Percentiles rank a stretch among this genome's conserved stretches.
These are phyloP conservation scores for Melanotaenia pygmaea DNA, from an alignment of 2,797 vertebrate genomes.

Conservation along the genomic window DNA sequence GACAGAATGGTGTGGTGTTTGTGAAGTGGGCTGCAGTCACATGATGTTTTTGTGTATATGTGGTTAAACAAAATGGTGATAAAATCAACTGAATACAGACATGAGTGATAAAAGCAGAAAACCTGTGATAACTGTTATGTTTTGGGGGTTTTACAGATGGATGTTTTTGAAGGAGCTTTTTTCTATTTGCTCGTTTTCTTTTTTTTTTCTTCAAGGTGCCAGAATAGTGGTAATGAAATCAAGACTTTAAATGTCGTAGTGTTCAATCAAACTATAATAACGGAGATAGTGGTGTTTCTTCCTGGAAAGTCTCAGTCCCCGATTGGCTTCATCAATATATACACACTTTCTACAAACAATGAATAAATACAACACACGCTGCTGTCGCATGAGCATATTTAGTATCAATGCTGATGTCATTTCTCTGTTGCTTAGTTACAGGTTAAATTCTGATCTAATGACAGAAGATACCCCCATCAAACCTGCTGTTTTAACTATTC, in stretches of 20 bases:
- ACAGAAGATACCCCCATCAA: not conserved
- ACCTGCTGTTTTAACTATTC: not conserved
- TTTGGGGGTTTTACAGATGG: not conserved
- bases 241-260: slow-evolving; percentile 5
- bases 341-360: slow-evolving; percentile 79
- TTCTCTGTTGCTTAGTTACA: not conserved
- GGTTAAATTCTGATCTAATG: not conserved
- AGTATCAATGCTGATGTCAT: not conserved
- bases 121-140: not conserved
- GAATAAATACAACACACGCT: slow-evolving; percentile 79
- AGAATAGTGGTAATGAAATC: slow-evolving; percentile 47
- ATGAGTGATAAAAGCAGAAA: slow-evolving; percentile 10
- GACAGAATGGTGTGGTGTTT: slow-evolving; percentile 23
- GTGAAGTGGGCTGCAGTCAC: slow-evolving; percentile 51
- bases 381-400: slow-evolving; percentile 62
- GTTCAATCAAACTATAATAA: slow-evolving; percentile 37
- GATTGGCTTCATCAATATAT: slow-evolving; percentile 77
- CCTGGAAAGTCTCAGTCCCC: slow-evolving; percentile 59
- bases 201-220: not conserved
- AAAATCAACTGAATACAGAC: slow-evolving; percentile 17
- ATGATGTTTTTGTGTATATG: slow-evolving; percentile 22
- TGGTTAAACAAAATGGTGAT: slow-evolving; percentile 7
- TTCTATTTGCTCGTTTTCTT: too few relatives aligned
- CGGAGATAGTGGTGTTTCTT: slow-evolving; percentile 63
- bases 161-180: slow-evolving; percentile 38